Conservation (phyloP, 2,888 invertebrate genomes). For the Dendrolimus houi region DNA sequence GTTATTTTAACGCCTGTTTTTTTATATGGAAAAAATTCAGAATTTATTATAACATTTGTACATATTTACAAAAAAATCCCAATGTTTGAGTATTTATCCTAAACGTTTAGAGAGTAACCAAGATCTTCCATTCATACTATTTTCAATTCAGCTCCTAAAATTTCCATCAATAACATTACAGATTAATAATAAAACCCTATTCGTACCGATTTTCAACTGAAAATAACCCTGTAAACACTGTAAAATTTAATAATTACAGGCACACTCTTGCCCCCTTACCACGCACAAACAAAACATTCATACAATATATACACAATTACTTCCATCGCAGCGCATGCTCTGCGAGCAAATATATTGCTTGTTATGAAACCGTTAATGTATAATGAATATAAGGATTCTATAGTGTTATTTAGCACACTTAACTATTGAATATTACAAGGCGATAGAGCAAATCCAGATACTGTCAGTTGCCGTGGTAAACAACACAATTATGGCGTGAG, state of each 20-base stretch:
- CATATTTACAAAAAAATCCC: too few species aligned
- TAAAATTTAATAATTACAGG: slow-evolving; percentile 38
- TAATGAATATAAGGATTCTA: background rate
- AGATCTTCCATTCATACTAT: background rate
- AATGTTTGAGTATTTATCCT: too few species aligned
- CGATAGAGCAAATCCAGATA: slow-evolving; percentile 37
- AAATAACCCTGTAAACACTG: slow-evolving; percentile 43
- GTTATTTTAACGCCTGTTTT: too few species aligned
- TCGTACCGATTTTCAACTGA: slow-evolving; percentile 30
- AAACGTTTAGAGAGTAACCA: too few species aligned
- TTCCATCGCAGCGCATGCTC: background rate
- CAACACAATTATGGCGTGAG: slow-evolving; percentile 48
- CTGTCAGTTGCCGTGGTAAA: slow-evolving; percentile 42
- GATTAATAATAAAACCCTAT: background rate
- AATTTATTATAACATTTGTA: too few species aligned
- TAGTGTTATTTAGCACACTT: background rate
- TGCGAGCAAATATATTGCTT: background rate
- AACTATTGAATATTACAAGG: slow-evolving; percentile 9
- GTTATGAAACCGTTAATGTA: background rate
- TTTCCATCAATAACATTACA: background rate
- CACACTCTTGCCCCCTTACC: slow-evolving; percentile 5
- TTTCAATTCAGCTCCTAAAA: background rate
- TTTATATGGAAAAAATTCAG: too few species aligned
- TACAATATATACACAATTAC: background rate
- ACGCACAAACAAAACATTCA: background rate